Evolutionary conservation across 2,113 vertebrate genomes (phyloP).

Genomic region (Lethenteron reissneri): DNA sequence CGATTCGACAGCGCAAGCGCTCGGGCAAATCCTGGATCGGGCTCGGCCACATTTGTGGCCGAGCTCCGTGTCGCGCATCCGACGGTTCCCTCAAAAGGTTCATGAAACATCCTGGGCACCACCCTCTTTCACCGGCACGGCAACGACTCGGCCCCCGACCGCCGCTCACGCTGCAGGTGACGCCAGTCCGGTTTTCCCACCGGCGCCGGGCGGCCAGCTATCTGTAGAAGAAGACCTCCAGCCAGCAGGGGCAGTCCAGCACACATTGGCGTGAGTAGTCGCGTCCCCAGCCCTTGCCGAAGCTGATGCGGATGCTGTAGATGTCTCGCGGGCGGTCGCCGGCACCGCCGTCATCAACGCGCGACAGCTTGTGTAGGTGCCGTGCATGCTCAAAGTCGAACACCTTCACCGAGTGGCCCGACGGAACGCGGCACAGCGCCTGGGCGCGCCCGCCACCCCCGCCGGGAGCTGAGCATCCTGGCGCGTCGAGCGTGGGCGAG

Average conservation of each 20-base stretch:
- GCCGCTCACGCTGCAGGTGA: background rate
- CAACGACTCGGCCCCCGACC: no score
- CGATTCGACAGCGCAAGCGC: no score
- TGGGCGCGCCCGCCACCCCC: background rate
- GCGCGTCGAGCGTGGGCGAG: slow-evolving; percentile 16
- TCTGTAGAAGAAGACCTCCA: slow-evolving; percentile 20
- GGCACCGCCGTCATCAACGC: background rate
- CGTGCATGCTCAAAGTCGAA: slow-evolving; percentile 11
- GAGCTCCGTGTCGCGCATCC: no score
- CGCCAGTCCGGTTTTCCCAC: background rate
- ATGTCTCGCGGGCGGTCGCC: slow-evolving; percentile 18
- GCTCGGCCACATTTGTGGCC: no score
- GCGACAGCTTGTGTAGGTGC: background rate
- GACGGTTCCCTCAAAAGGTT: no score
- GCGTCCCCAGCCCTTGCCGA: slow-evolving; percentile 26
- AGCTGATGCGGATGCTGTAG: slow-evolving; percentile 22
- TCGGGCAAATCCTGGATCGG: no score
- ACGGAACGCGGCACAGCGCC: slow-evolving; percentile 17
- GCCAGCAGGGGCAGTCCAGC: slow-evolving; percentile 25
- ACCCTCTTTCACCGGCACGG: no score
- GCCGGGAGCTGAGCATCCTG: rapidly evolving
- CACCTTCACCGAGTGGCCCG: slow-evolving; percentile 20
- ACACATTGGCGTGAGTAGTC: slow-evolving; percentile 23
- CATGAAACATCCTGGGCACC: no score
- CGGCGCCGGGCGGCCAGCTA: background rate